These are phyloP conservation scores for Mastomys coucha DNA, from an alignment of 2,113 vertebrate species.

Conservation along the genomic window DNA sequence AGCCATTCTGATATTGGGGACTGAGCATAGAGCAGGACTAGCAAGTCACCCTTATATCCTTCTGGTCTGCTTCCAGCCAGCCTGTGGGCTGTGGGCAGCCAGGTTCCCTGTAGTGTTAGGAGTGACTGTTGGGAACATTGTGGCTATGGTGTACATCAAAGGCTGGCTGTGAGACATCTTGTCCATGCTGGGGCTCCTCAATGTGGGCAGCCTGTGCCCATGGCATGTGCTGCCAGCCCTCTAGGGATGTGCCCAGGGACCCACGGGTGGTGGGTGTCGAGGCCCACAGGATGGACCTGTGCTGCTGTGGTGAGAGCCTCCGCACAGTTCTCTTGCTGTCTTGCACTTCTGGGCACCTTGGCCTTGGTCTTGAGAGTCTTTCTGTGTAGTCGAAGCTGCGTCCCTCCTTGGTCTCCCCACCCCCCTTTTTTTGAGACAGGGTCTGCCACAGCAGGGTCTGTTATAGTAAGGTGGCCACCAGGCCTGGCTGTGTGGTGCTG, in stretches of 20 bases:
- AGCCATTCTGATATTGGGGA: background rate
- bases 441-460: background rate
- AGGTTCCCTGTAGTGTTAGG: background rate
- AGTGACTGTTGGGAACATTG: background rate
- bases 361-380: background rate
- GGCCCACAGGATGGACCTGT: background rate
- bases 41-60: fast-evolving
- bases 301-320: background rate
- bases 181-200: background rate
- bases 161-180: background rate
- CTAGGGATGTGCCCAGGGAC: background rate
- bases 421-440: background rate
- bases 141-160: too few species aligned
- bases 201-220: background rate
- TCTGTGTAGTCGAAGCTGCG: background rate
- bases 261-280: background rate
- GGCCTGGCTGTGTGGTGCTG: background rate
- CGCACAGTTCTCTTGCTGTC: background rate
- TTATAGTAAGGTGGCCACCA: too few species aligned
- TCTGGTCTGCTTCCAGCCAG: background rate
- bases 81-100: background rate
- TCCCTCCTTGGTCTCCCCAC: background rate
- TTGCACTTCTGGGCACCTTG: background rate
- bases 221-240: background rate
- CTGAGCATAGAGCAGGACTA: too few species aligned